These are phyloP conservation scores for Gallirallus australis DNA, from an alignment of 2,797 vertebrate species.

Conservation along the genomic window DNA sequence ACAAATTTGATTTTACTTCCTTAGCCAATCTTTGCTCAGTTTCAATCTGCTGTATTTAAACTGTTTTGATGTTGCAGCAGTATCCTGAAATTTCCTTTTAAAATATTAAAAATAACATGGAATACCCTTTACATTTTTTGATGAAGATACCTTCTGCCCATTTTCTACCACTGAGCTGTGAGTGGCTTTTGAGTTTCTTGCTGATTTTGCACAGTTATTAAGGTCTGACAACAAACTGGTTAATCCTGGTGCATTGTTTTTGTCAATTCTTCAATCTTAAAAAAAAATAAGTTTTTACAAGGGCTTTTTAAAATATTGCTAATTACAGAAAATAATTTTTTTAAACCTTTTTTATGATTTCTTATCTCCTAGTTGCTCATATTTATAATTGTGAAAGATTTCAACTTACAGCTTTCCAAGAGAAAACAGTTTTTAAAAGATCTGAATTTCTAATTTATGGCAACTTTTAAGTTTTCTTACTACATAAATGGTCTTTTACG, in stretches of 20 bases:
- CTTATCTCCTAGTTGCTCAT: neutral
- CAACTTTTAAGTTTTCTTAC: neutral
- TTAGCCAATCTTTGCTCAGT: neutral
- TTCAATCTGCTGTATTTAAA: neutral
- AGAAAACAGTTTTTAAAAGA: neutral
- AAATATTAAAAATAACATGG: neutral
- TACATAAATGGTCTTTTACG: neutral
- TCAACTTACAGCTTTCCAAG: neutral
- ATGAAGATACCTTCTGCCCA: neutral
- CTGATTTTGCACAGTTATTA: slow-evolving; percentile 28
- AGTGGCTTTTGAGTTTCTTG: slow-evolving; percentile 35
- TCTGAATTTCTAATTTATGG: neutral
- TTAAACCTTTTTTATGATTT: neutral
- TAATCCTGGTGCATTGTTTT: slow-evolving; percentile 13
- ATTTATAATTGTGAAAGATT: neutral
- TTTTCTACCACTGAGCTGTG: neutral
- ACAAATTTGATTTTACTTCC: neutral
- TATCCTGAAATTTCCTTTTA: neutral
- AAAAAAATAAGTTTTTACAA: neutral
- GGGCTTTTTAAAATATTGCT: neutral
- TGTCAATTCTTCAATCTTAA: neutral
- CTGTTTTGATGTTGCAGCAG: neutral
- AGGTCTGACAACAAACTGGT: neutral
- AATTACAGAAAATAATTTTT: neutral
- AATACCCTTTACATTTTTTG: neutral